These are phyloP conservation scores for Drosophila affinis DNA, from an alignment of 2,888 invertebrate genomes.

Conservation along the genomic window DNA sequence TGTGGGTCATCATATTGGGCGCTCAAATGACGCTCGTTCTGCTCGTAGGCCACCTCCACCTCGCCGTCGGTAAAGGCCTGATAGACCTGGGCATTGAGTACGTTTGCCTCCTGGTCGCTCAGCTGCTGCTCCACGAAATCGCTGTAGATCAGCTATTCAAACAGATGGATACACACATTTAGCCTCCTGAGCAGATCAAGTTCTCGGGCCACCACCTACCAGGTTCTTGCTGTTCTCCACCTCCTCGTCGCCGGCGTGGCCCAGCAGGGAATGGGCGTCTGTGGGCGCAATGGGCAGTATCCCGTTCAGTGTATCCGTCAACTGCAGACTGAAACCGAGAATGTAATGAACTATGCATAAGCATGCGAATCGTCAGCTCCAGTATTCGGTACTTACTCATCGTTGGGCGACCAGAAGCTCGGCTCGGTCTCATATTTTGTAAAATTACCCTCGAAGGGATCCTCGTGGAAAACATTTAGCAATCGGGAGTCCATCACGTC, in stretches of 20 bases:
- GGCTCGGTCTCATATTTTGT: conserved; percentile 77
- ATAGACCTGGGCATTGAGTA: conserved; percentile 71
- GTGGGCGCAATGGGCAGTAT: conserved; percentile 81
- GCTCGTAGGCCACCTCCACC: conserved; percentile 55
- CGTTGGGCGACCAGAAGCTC: conserved; percentile 81
- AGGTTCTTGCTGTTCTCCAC: conserved; percentile 72
- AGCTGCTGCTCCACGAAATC: conserved; percentile 72
- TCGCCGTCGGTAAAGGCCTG: conserved; percentile 58
- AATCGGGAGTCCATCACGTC: conserved; percentile 81
- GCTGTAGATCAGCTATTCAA: conserved; percentile 77
- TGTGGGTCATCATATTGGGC: conserved; percentile 39
- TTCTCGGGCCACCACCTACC: conserved; percentile 56
- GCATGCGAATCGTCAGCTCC: background rate
- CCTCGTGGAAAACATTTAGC: conserved; percentile 83
- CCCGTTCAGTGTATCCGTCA: conserved; percentile 82
- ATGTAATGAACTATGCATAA: background rate
- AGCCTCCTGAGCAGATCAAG: conserved; percentile 3
- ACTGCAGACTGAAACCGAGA: conserved; percentile 71
- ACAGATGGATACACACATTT: conserved; percentile 18
- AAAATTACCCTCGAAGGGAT: conserved; percentile 82
- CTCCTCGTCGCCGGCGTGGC: conserved; percentile 56
- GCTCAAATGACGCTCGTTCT: conserved; percentile 48
- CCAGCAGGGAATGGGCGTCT: conserved; percentile 67
- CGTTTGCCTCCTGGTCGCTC: conserved; percentile 55
- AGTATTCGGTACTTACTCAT: conserved; percentile 78